Base-by-base conservation (phyloP, 1,140 invertebrate genomes). In the Drosophila pallidifrons region DNA sequence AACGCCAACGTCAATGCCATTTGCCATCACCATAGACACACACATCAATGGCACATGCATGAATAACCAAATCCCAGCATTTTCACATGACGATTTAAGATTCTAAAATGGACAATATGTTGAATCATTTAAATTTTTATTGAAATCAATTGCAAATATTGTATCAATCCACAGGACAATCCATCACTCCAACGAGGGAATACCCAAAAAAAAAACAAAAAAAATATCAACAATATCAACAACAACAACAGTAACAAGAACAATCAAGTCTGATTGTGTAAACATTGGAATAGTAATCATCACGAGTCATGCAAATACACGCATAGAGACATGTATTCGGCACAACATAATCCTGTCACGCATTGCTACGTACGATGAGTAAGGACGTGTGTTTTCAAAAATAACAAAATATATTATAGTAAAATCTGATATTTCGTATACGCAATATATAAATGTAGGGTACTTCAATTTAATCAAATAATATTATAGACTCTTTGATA, bases 101-200 rank as follows among this genome's bases (percentile, higher is more conserved):
- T 57, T 32, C 61, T 57, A 66, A 72, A 65, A 58, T 65, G 43
- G 52, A 47, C 64, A 73, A 54, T 68, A 68, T 73, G 64, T 60
- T 60, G 30, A 60, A 67, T 54, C 55, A 68, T 73, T 67, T 59
- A 73, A 74, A 68, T 46, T 60, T 73, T 74, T 68, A 74, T 74
- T 74, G 71, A 68, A 74, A 74, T 74, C 64, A 68, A 74, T 68
- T 59, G 57, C 65, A 60, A 74, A 60, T 61, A 57, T 61, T 61
- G 41, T 47, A 74, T 46, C 55, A 68, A 55, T 68, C 32, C 71
- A 46, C 47, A 59, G 47, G 55, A 47, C 65, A 60, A 74, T 68
- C 60, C 49, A 55, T 67, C 46, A 59, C 8, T 25, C 20, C 20
- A 38, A 3, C 35, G 35, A 10, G 35, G 35, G 35, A 38, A 38